phyloP scores from a whole-genome alignment of 30 jellyfish, hydroid and myxozoan genomes.

The Hydractinia symbiolongicarpus region DNA sequence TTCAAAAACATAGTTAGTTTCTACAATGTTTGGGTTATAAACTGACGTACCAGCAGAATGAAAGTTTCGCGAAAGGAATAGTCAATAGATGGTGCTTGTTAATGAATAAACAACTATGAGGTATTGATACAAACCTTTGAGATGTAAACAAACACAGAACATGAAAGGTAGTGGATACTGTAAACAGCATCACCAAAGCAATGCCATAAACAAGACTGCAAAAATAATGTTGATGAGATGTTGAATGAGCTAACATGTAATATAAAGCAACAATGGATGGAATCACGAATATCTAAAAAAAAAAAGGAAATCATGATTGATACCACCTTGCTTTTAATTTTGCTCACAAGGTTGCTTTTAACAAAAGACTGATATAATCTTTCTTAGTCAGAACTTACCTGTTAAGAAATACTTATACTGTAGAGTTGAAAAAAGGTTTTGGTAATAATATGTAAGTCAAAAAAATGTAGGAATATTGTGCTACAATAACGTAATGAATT shows the following conservation, averaged over 20 bases:
- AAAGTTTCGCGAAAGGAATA: too few relatives aligned
- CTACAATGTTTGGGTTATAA: too few relatives aligned
- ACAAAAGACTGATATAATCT: too few relatives aligned
- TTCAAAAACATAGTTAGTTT: too few relatives aligned
- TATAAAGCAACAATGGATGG: constrained; percentile 56
- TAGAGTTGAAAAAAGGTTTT: background rate
- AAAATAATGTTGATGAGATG: constrained; percentile 29
- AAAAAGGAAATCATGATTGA: background rate
- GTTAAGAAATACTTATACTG: background rate
- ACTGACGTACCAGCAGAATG: too few relatives aligned
- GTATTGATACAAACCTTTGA: background rate
- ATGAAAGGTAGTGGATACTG: constrained; percentile 73
- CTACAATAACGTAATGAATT: too few relatives aligned
- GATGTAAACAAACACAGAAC: constrained; percentile 28
- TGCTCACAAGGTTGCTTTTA: too few relatives aligned
- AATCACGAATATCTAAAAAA: constrained; percentile 54
- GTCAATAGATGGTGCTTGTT: too few relatives aligned
- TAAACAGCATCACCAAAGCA: constrained; percentile 50
- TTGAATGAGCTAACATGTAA: constrained; percentile 39
- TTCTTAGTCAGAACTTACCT: background rate
- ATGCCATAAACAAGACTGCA: constrained; percentile 63
- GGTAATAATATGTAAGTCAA: background rate
- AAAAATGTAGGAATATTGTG: background rate
- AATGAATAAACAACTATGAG: too few relatives aligned
- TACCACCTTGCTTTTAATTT: background rate